Evolutionary conservation across 2,797 vertebrate species (phyloP).

Genomic region (Leptoclinus maculatus): DNA sequence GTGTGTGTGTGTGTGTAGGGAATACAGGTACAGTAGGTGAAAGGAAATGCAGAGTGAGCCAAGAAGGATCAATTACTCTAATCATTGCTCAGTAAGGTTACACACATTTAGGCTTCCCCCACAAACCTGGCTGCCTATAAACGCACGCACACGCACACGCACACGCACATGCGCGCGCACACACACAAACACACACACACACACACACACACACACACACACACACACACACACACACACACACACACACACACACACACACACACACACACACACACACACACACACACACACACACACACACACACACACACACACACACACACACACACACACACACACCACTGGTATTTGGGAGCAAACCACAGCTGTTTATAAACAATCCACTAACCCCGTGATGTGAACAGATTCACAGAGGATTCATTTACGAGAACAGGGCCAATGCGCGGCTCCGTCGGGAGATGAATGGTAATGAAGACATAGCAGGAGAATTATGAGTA

Average conservation of each 20-base stretch:
- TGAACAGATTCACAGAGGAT: constrained; percentile 67
- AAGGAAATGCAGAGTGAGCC: constrained; percentile 33
- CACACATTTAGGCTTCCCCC: neutral
- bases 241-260: neutral
- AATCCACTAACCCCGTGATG: constrained; percentile 60
- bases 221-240: neutral
- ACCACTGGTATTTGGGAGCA: constrained; percentile 11
- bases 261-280: neutral
- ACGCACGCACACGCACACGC: neutral
- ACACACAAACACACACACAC: neutral
- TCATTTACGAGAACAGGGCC: constrained; percentile 67
- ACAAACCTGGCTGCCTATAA: neutral
- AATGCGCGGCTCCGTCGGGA: constrained; percentile 30
- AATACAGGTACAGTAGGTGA: constrained; percentile 29
- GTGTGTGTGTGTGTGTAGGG: neutral
- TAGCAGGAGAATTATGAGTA: constrained; percentile 74
- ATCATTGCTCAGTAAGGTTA: constrained; percentile 47
- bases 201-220: neutral
- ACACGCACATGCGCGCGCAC: neutral
- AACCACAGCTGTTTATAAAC: constrained; percentile 72
- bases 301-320: neutral
- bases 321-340: neutral
- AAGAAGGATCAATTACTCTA: constrained; percentile 58
- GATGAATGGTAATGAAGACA: constrained; percentile 79
- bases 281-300: neutral